Percentiles rank a stretch among this genome's conserved stretches.
Evolutionary conservation across 2,797 vertebrate genomes (phyloP).

Genomic region (Pagetopsis macropterus): DNA sequence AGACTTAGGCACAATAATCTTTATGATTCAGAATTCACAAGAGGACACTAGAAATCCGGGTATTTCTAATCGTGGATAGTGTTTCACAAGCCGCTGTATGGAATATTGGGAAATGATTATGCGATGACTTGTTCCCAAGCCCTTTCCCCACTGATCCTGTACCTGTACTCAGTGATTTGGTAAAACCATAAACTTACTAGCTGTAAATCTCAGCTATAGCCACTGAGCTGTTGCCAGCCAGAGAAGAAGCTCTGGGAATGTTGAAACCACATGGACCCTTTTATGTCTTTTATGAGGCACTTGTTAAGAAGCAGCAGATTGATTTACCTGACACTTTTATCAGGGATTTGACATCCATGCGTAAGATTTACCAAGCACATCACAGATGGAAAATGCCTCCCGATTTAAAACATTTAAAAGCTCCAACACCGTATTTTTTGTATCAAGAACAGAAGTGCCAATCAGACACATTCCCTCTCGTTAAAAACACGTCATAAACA

Average conservation of each 20-base stretch:
- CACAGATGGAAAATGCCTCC: conserved; percentile 40
- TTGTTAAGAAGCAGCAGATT: conserved; percentile 29
- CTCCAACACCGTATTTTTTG: background rate
- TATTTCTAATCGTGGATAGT: no score
- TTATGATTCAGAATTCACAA: no score
- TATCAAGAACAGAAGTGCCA: conserved; percentile 1
- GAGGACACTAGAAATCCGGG: no score
- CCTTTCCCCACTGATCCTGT: background rate
- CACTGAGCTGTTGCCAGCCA: background rate
- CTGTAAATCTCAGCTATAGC: background rate
- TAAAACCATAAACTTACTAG: background rate
- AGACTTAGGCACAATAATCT: no score
- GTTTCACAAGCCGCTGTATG: no score
- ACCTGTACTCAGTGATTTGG: background rate
- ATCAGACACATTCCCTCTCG: background rate
- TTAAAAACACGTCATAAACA: conserved; percentile 52
- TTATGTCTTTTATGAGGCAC: conserved; percentile 30
- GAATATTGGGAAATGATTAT: background rate
- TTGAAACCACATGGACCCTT: conserved; percentile 10
- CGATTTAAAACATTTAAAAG: conserved; percentile 8
- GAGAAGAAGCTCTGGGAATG: conserved; percentile 16
- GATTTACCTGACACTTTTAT: conserved; percentile 31
- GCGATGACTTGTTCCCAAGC: background rate
- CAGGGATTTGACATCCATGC: conserved; percentile 37
- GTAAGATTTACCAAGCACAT: conserved; percentile 37